A percentile compares a stretch with the other conserved stretches of the same genome.
Conservation (phyloP, 2,888 invertebrate species). For the Apodemia zela region DNA sequence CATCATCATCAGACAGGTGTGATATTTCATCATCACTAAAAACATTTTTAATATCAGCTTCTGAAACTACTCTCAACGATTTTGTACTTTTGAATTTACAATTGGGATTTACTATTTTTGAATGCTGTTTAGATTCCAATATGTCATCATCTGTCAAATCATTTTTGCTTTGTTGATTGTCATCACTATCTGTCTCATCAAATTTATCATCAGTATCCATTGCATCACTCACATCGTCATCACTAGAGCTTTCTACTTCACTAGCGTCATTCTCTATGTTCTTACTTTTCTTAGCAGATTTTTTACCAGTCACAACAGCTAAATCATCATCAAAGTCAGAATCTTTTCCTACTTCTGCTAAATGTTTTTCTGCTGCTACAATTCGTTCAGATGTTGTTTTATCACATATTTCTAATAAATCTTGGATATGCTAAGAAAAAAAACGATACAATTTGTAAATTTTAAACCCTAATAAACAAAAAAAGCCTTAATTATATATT, state of each 20-base stretch:
- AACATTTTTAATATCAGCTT: slow-evolving; percentile 53
- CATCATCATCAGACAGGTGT: slow-evolving; percentile 53
- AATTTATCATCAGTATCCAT: slow-evolving; percentile 29
- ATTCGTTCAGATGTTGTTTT: slow-evolving; percentile 82
- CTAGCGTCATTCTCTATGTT: slow-evolving; percentile 30
- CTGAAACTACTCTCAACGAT: slow-evolving; percentile 46
- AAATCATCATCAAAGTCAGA: slow-evolving; percentile 84
- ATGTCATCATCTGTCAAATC: slow-evolving; percentile 26
- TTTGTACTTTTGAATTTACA: slow-evolving; percentile 32
- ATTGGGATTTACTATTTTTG: slow-evolving; percentile 29
- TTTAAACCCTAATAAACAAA: neutral
- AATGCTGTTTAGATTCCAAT: slow-evolving; percentile 33
- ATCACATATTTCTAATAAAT: slow-evolving; percentile 88
- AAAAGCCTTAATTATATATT: no score
- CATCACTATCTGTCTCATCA: slow-evolving; percentile 32
- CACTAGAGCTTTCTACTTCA: slow-evolving; percentile 27
- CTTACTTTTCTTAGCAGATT: slow-evolving; percentile 38
- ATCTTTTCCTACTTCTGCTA: slow-evolving; percentile 78
- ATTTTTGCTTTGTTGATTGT: slow-evolving; percentile 29
- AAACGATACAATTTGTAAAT: neutral
- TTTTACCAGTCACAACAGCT: slow-evolving; percentile 75
- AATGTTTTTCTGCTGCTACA: slow-evolving; percentile 81
- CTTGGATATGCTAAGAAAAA: slow-evolving; percentile 46
- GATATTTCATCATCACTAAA: slow-evolving; percentile 75
- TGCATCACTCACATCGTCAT: slow-evolving; percentile 26